These are phyloP conservation scores for Vipera ursinii DNA, from an alignment of 2,797 vertebrate species.

Conservation along the genomic window DNA sequence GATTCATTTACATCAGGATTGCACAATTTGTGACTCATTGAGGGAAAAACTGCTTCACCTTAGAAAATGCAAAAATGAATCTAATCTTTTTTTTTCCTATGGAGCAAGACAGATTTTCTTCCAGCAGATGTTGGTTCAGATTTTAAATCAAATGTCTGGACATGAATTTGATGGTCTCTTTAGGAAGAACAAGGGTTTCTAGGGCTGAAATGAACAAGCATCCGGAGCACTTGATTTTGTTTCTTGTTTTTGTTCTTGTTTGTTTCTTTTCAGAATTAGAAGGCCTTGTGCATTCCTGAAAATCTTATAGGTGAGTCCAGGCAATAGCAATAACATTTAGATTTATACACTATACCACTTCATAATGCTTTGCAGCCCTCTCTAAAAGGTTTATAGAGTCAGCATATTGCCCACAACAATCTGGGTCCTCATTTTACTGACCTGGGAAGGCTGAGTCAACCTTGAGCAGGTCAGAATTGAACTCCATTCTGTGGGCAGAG, in stretches of 20 bases:
- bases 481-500: background rate
- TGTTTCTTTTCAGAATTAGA: background rate
- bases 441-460: background rate
- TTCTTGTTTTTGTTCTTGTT: too few relatives aligned
- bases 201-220: background rate
- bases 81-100: background rate
- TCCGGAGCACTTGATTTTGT: background rate
- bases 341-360: background rate
- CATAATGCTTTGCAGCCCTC: background rate
- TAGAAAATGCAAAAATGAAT: background rate
- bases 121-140: background rate
- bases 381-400: background rate
- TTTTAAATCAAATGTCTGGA: background rate
- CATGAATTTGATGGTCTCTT: background rate
- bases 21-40: background rate
- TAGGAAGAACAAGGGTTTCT: background rate
- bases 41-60: background rate
- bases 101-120: background rate
- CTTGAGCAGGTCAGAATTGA: background rate
- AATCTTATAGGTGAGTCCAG: background rate
- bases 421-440: background rate
- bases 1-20: conserved; percentile 40
- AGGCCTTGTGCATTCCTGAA: background rate
- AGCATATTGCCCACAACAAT: background rate
- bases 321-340: background rate